Conservation (phyloP, 1,140 invertebrate genomes). For the Conus betulinus region DNA sequence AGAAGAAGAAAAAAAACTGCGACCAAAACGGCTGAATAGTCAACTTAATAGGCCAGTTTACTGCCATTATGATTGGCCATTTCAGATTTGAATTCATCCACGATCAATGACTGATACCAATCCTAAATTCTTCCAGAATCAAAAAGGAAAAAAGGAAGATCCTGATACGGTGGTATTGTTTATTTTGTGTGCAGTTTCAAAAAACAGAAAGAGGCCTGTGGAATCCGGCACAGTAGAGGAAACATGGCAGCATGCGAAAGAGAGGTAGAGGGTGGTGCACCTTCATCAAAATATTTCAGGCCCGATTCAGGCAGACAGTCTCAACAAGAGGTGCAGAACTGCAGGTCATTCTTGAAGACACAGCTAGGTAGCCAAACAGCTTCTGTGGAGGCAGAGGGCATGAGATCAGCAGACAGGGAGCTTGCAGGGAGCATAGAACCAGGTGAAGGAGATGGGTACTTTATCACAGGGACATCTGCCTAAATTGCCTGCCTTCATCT, state of each 20-base stretch:
- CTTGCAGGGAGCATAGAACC: not conserved
- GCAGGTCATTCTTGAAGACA: not conserved
- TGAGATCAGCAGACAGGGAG: not conserved
- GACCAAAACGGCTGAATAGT: too few relatives aligned
- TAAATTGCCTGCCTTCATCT: slow-evolving; percentile 21
- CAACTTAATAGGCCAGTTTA: too few relatives aligned
- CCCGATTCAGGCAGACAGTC: not conserved
- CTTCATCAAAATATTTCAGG: not conserved
- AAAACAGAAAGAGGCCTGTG: not conserved
- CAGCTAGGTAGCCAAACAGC: not conserved
- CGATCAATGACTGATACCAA: too few relatives aligned
- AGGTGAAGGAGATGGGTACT: not conserved
- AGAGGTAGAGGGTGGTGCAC: not conserved
- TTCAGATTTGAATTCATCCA: too few relatives aligned
- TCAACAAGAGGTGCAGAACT: not conserved
- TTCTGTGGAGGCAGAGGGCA: too few relatives aligned
- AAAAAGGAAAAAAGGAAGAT: too few relatives aligned
- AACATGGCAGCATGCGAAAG: not conserved
- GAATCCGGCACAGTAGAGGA: not conserved
- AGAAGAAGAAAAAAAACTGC: too few relatives aligned
- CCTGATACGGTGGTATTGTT: too few relatives aligned
- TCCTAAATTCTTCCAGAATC: too few relatives aligned
- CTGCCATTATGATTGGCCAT: too few relatives aligned
- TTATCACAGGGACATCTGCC: not conserved
- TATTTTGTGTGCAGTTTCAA: not conserved